Percentiles rank a stretch among this genome's conserved stretches.
phyloP scores from a whole-genome alignment of 1,140 invertebrate genomes.

The Conus betulinus region DNA sequence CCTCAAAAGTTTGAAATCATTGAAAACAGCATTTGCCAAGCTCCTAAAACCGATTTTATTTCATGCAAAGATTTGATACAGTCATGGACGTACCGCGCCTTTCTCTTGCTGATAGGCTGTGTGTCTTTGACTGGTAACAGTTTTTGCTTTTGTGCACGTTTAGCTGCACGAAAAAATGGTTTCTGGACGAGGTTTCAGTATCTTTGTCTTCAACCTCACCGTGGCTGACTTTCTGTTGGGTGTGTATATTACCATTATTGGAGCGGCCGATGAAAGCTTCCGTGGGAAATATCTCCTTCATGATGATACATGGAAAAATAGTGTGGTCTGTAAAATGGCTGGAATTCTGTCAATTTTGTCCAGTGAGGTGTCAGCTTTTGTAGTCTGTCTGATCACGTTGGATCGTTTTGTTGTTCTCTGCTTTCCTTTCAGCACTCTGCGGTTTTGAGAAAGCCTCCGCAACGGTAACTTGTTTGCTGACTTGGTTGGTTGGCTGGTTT shows the following conservation, averaged over 20 bases:
- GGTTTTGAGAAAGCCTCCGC: background rate
- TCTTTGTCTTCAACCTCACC: conserved; percentile 58
- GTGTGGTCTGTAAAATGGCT: conserved; percentile 56
- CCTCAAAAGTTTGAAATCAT: conserved; percentile 18
- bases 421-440: background rate
- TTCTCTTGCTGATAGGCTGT: conserved; percentile 47
- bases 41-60: conserved; percentile 43
- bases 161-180: conserved; percentile 19
- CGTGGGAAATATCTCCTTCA: conserved; percentile 55
- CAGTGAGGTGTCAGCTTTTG: conserved; percentile 57
- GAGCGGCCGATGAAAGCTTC: conserved; percentile 52
- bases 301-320: conserved; percentile 54
- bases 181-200: conserved; percentile 37
- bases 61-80: conserved; percentile 52
- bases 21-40: background rate
- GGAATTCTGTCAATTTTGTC: conserved; percentile 61
- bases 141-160: conserved; percentile 45
- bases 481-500: background rate
- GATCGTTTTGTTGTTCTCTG: conserved; percentile 57
- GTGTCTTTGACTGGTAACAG: conserved; percentile 46
- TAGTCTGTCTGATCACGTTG: conserved; percentile 60
- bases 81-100: conserved; percentile 35
- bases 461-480: background rate
- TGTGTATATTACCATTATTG: conserved; percentile 63
- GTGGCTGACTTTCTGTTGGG: conserved; percentile 65